These are phyloP conservation scores for Reticulitermes lucifugus DNA, from an alignment of 2,888 invertebrate species.

Conservation along the genomic window DNA sequence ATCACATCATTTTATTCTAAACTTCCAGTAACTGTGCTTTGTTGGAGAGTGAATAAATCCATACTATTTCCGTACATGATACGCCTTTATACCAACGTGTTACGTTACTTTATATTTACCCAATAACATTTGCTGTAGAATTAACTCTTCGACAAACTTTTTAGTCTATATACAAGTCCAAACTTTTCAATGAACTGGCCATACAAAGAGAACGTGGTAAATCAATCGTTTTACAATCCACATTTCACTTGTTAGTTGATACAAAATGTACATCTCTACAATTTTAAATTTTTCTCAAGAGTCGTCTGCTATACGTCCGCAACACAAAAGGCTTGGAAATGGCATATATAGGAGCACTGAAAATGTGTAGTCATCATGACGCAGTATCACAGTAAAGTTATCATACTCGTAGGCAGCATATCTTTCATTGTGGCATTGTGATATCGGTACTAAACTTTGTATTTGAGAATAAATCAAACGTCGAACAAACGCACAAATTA, in stretches of 20 bases:
- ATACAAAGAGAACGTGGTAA: not conserved
- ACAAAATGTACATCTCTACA: not conserved
- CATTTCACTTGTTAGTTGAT: not conserved
- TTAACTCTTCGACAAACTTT: too few relatives aligned
- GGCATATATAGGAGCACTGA: not conserved
- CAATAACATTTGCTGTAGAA: too few relatives aligned
- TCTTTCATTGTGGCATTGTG: too few relatives aligned
- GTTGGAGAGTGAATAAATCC: too few relatives aligned
- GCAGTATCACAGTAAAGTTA: not conserved
- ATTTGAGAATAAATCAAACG: not conserved
- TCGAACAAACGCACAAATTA: not conserved
- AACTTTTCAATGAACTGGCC: not conserved
- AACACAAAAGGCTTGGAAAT: not conserved
- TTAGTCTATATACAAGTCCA: too few relatives aligned
- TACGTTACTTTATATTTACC: too few relatives aligned
- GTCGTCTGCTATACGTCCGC: not conserved
- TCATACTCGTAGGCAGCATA: not conserved
- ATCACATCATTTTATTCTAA: too few relatives aligned
- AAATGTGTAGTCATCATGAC: not conserved
- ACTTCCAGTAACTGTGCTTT: too few relatives aligned
- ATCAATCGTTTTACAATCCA: not conserved
- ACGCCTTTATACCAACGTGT: too few relatives aligned
- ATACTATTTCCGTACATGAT: too few relatives aligned
- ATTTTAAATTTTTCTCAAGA: not conserved
- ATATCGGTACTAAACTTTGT: too few relatives aligned